A percentile compares a stretch with the other conserved stretches of the same genome.
Conservation (phyloP, 2,797 vertebrate genomes). For the Cuniculus paca region DNA sequence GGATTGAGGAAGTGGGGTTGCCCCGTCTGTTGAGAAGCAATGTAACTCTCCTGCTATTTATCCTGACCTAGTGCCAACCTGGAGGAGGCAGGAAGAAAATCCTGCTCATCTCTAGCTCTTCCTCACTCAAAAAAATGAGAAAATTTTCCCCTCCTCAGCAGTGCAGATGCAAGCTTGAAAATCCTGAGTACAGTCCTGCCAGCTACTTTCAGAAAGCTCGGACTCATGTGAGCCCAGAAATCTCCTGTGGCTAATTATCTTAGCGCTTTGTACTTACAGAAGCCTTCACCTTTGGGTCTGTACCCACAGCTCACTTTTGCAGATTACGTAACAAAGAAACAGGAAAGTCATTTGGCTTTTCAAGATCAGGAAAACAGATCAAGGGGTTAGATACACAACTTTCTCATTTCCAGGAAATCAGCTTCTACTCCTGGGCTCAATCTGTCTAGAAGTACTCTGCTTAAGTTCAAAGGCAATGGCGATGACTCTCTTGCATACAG, state of each 20-base stretch:
- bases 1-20: background rate
- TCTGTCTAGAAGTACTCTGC: background rate
- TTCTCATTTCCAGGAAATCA: conserved; percentile 13
- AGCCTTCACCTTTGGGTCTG: background rate
- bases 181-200: background rate
- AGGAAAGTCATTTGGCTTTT: conserved; percentile 60
- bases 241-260: conserved; percentile 74
- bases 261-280: background rate
- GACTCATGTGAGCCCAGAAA: conserved; percentile 13
- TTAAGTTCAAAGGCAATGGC: background rate
- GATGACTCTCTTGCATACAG: background rate
- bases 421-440: background rate
- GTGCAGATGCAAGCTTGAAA: conserved; percentile 54
- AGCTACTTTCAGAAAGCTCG: conserved; percentile 1
- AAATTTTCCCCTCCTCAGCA: background rate
- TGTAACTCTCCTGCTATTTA: background rate
- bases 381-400: conserved; percentile 3
- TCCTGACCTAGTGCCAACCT: background rate
- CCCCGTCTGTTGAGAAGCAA: background rate
- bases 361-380: conserved; percentile 68
- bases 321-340: conserved; percentile 49
- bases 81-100: background rate
- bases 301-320: background rate
- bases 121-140: background rate
- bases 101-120: background rate